Evolutionary conservation across 2,888 invertebrate species (phyloP).

Genomic region (Drosophila acutilabella): DNA sequence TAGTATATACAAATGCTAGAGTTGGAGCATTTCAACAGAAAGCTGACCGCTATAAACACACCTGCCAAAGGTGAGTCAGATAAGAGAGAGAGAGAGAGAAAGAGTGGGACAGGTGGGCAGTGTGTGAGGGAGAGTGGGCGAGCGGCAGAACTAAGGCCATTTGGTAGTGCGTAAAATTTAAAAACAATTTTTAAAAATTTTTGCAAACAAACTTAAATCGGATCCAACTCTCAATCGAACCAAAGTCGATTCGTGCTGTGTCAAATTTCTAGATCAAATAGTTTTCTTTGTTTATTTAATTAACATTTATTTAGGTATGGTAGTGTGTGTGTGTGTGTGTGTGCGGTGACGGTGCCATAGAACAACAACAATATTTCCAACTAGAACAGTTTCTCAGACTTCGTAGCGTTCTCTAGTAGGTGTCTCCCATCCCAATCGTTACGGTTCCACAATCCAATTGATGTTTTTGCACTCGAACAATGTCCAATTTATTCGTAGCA

Average conservation of each 20-base stretch:
- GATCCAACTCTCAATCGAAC: slow-evolving; percentile 30
- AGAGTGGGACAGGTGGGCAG: not conserved
- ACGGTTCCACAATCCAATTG: slow-evolving; percentile 47
- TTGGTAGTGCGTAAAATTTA: slow-evolving; percentile 6
- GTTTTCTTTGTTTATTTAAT: slow-evolving; percentile 79
- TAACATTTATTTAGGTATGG: slow-evolving; percentile 50
- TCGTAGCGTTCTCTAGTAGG: slow-evolving; percentile 14
- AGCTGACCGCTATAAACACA: slow-evolving; percentile 43
- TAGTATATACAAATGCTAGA: slow-evolving; percentile 8
- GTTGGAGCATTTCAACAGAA: slow-evolving; percentile 33
- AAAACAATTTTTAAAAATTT: slow-evolving; percentile 5
- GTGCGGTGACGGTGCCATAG: slow-evolving; percentile 2
- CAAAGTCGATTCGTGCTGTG: slow-evolving; percentile 36
- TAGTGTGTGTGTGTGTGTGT: not conserved
- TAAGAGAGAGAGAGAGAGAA: slow-evolving; percentile 2
- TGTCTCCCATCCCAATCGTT: slow-evolving; percentile 12
- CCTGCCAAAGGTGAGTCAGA: slow-evolving; percentile 51
- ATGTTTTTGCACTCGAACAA: slow-evolving; percentile 29
- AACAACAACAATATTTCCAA: too few relatives aligned
- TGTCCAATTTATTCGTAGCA: slow-evolving; percentile 54
- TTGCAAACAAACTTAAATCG: slow-evolving; percentile 21
- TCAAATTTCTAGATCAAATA: slow-evolving; percentile 67
- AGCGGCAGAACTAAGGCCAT: slow-evolving; percentile 12
- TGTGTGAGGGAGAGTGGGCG: not conserved
- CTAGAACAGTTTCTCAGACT: not conserved